Evolutionary conservation across 2,113 vertebrate species (phyloP).

Genomic region (Zootoca vivipara): DNA sequence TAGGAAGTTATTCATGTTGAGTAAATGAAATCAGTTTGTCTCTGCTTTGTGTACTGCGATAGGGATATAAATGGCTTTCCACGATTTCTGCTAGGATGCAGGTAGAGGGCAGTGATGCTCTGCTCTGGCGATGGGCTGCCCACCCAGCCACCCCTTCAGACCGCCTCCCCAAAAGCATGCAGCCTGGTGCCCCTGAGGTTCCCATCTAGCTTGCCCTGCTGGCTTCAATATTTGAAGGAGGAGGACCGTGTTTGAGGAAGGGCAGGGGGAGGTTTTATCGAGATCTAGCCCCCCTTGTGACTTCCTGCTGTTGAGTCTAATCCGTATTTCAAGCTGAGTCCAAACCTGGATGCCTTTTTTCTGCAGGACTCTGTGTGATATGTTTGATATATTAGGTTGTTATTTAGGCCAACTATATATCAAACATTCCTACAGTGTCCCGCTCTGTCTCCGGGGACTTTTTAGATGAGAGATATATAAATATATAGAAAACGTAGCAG

Average conservation of each 20-base stretch:
- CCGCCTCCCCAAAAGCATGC: neutral
- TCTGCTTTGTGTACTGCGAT: neutral
- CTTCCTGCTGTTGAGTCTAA: slow-evolving; percentile 67
- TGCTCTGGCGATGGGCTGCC: too few relatives aligned
- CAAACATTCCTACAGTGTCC: slow-evolving; percentile 99
- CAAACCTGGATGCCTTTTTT: slow-evolving; percentile 91
- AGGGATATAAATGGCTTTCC: neutral
- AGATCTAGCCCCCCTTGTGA: neutral
- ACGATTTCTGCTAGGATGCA: neutral
- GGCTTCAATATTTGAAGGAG: neutral
- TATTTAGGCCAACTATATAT: slow-evolving; percentile 99
- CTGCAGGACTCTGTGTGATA: slow-evolving; percentile 99
- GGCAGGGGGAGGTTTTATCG: neutral
- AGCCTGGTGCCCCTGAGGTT: neutral
- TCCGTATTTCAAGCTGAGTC: slow-evolving; percentile 81
- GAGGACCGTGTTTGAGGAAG: neutral
- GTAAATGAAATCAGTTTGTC: neutral
- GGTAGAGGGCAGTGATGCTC: neutral
- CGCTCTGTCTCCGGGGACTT: slow-evolving; percentile 93
- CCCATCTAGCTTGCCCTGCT: neutral
- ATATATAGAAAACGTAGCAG: slow-evolving; percentile 48
- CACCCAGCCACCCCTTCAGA: neutral
- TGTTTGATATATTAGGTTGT: slow-evolving; percentile 99
- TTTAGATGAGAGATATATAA: too few relatives aligned
- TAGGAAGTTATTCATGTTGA: neutral